Conservation (phyloP, 2,888 invertebrate species). For the Xanthostigma xanthostigma region DNA sequence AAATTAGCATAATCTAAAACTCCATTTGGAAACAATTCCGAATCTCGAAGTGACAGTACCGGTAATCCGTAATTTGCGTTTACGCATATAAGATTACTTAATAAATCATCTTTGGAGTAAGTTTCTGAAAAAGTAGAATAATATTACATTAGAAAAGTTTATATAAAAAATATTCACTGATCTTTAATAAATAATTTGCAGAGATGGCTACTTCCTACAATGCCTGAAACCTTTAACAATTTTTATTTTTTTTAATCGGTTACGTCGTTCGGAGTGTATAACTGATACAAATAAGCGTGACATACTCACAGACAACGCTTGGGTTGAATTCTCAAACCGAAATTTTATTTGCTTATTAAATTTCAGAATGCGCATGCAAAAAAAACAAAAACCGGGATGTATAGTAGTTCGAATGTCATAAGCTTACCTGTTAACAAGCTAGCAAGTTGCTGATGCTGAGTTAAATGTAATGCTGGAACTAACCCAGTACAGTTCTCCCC, state of each 20-base stretch:
- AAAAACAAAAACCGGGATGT: too few species aligned
- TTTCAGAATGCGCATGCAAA: too few species aligned
- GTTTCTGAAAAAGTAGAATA: conserved; percentile 15
- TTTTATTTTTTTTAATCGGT: too few species aligned
- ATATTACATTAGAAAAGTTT: neutral
- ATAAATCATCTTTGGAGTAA: conserved; percentile 18
- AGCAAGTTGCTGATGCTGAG: conserved; percentile 24
- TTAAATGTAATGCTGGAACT: conserved; percentile 26
- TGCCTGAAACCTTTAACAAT: too few species aligned
- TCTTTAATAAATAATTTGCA: neutral
- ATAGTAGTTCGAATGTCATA: neutral
- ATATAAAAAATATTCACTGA: conserved; percentile 2
- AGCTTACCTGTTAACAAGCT: conserved; percentile 19
- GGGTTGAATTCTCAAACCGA: too few species aligned
- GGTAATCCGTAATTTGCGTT: conserved; percentile 10
- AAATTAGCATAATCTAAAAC: conserved; percentile 16
- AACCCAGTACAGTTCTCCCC: conserved; percentile 20
- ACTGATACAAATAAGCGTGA: too few species aligned
- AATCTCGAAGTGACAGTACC: conserved; percentile 21
- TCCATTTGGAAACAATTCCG: conserved; percentile 11
- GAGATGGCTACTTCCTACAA: neutral
- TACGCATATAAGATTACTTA: conserved; percentile 21
- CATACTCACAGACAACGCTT: too few species aligned
- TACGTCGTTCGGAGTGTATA: too few species aligned
- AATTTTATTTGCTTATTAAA: too few species aligned